Percentiles rank a stretch among this genome's conserved stretches.
Conservation (phyloP, 2,797 vertebrate species). For the Acestrorhynchus altus region DNA sequence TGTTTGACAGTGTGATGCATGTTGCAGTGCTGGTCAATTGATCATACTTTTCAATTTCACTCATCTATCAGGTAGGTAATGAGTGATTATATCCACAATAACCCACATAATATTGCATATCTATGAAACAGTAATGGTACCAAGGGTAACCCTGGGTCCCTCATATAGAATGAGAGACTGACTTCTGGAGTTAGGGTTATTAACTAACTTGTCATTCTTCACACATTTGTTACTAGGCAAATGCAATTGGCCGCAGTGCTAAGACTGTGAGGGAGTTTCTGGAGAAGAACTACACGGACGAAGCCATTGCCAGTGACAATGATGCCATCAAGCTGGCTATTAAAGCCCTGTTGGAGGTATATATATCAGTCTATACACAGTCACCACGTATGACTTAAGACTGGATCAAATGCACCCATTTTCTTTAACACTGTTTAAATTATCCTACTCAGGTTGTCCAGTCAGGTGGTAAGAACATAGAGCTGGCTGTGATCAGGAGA, state of each 20-base stretch:
- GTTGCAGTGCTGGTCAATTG: too few species aligned
- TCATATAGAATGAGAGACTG: too few species aligned
- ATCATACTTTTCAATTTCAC: too few species aligned
- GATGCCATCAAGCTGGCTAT: slow-evolving; percentile 83
- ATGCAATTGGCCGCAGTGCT: slow-evolving; percentile 83
- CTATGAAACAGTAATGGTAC: too few species aligned
- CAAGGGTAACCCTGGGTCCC: too few species aligned
- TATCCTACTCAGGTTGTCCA: slow-evolving; percentile 76
- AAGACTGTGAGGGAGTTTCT: slow-evolving; percentile 86
- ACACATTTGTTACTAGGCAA: slow-evolving; percentile 71
- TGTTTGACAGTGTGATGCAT: too few species aligned
- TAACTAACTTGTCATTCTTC: not conserved
- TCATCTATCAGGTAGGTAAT: too few species aligned
- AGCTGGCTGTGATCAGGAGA: slow-evolving; percentile 83
- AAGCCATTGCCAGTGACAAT: slow-evolving; percentile 80
- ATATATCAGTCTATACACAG: slow-evolving; percentile 21
- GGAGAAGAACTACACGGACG: slow-evolving; percentile 87
- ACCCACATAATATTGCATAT: too few species aligned
- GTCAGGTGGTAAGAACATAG: slow-evolving; percentile 85
- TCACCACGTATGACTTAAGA: not conserved
- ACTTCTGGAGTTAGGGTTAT: not conserved
- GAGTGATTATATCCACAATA: too few species aligned
- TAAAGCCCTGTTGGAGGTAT: slow-evolving; percentile 87
- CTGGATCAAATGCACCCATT: not conserved
- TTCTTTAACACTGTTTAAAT: slow-evolving; percentile 20